Percentiles rank a stretch among this genome's conserved stretches.
Conservation (phyloP, 2,113 vertebrate species). For the Ctenomys sociabilis region DNA sequence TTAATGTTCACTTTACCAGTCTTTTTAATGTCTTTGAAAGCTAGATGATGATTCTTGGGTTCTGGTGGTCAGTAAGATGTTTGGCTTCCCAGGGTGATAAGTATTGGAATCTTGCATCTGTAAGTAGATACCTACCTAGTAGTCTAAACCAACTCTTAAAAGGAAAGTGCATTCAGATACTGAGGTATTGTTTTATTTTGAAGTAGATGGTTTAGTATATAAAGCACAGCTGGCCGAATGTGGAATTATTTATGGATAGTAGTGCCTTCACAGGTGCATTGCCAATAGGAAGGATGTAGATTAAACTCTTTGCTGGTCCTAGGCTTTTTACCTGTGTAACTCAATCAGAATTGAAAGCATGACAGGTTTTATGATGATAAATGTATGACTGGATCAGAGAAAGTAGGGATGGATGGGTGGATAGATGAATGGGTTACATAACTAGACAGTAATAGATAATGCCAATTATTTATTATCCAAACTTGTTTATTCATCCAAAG, state of each 20-base stretch:
- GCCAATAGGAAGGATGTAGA: slow-evolving; percentile 68
- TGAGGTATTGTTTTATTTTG: neutral
- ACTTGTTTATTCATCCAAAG: slow-evolving; percentile 18
- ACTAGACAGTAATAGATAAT: slow-evolving; percentile 66
- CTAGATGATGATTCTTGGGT: neutral
- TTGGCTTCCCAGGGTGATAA: neutral
- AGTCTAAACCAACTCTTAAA: neutral
- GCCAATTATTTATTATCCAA: slow-evolving; percentile 37
- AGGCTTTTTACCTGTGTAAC: slow-evolving; percentile 75
- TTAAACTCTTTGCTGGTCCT: slow-evolving; percentile 73
- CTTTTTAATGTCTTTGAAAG: neutral
- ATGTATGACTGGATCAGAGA: slow-evolving; percentile 50
- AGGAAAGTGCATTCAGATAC: neutral
- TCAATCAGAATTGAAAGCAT: slow-evolving; percentile 72
- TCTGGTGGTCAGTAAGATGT: neutral
- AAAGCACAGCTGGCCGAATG: slow-evolving; percentile 39
- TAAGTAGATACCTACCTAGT: neutral
- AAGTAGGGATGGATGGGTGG: slow-evolving; percentile 15
- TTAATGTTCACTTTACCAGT: slow-evolving; percentile 21
- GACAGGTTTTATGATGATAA: slow-evolving; percentile 74
- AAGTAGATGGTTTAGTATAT: neutral
- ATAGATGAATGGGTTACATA: slow-evolving; percentile 42
- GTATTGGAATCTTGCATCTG: neutral
- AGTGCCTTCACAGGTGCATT: slow-evolving; percentile 59
- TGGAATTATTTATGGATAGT: slow-evolving; percentile 63